Evolutionary conservation across 2,888 invertebrate genomes (phyloP).

Genomic region (Andricus quercusramuli): DNA sequence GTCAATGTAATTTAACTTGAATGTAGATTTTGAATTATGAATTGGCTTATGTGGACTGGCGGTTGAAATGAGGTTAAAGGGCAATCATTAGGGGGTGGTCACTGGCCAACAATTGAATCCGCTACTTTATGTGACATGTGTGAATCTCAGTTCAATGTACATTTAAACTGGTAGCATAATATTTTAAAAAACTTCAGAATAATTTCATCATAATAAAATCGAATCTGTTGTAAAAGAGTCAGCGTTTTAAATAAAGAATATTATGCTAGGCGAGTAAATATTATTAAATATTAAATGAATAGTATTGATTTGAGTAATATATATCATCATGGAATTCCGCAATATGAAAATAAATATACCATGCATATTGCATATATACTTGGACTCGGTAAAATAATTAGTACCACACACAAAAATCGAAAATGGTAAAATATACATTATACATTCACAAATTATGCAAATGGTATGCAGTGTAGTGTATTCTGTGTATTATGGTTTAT

Average conservation of each 20-base stretch:
- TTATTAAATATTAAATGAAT: not conserved
- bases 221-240: too few species aligned
- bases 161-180: not conserved
- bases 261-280: not conserved
- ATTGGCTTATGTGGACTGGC: not conserved
- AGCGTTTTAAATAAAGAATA: not conserved
- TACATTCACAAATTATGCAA: constrained; percentile 2
- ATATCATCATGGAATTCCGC: not conserved
- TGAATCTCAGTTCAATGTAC: not conserved
- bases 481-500: constrained; percentile 11
- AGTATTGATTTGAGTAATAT: not conserved
- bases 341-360: not conserved
- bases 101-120: not conserved
- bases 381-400: too few species aligned
- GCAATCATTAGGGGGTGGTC: not conserved
- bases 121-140: not conserved
- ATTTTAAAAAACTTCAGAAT: not conserved
- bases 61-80: not conserved
- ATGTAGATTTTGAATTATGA: not conserved
- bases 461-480: constrained; percentile 8
- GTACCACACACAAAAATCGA: not conserved
- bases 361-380: not conserved
- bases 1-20: not conserved
- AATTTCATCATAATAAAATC: too few species aligned
- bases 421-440: constrained; percentile 22